These are phyloP conservation scores for Sciurus vulgaris DNA, from an alignment of 2,797 vertebrate species.

Conservation along the genomic window DNA sequence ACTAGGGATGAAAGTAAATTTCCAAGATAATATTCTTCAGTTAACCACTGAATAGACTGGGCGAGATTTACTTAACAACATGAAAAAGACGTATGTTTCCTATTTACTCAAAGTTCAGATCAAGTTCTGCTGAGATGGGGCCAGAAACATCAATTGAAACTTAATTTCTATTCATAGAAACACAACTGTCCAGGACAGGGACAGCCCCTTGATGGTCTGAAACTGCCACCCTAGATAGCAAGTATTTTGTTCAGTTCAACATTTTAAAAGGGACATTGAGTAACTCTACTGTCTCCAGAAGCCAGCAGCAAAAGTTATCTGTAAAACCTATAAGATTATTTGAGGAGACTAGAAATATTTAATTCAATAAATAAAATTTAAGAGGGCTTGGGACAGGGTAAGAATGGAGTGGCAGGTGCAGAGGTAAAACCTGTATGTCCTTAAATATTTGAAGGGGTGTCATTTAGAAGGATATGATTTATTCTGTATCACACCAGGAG, in stretches of 20 bases:
- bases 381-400: neutral
- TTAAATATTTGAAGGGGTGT: neutral
- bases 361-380: constrained; percentile 39
- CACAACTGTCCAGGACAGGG: neutral
- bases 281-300: neutral
- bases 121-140: neutral
- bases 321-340: constrained; percentile 1
- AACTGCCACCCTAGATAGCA: neutral
- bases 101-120: neutral
- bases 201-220: neutral
- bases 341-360: neutral
- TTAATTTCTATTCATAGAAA: neutral
- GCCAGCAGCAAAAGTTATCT: neutral
- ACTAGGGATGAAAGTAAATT: neutral
- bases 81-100: neutral
- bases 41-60: neutral
- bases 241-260: neutral
- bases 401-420: neutral
- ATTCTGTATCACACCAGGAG: neutral
- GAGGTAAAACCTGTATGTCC: neutral
- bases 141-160: neutral
- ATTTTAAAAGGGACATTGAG: neutral
- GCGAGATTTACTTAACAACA: neutral
- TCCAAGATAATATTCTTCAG: constrained; percentile 13
- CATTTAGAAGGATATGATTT: neutral